Percentiles rank a stretch among this genome's conserved stretches.
Conservation (phyloP, 2,113 vertebrate genomes). For the Ondatra zibethicus region DNA sequence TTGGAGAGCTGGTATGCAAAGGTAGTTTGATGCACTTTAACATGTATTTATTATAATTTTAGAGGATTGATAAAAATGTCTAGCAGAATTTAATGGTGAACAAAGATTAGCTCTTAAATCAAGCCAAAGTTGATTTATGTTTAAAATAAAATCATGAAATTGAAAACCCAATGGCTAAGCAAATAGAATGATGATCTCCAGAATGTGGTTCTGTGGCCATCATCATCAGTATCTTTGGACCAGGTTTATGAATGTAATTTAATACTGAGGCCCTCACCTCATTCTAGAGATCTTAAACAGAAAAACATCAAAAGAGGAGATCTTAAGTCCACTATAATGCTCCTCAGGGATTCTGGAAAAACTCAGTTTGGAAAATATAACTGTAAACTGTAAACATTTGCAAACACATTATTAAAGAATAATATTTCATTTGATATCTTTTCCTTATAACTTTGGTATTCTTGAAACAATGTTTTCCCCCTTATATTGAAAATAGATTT, state of each 20-base stretch:
- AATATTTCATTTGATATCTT: neutral
- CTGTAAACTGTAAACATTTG: neutral
- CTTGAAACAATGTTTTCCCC: too few relatives aligned
- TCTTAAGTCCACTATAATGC: neutral
- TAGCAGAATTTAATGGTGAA: neutral
- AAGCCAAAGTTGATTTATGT: neutral
- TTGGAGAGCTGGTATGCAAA: slow-evolving; percentile 62
- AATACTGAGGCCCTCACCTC: neutral
- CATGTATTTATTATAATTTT: neutral
- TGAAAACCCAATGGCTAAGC: fast-evolving
- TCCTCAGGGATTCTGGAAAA: neutral
- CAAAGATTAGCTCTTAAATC: neutral
- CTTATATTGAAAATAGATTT: too few relatives aligned
- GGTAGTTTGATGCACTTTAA: slow-evolving; percentile 20
- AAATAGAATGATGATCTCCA: fast-evolving
- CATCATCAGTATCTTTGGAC: neutral
- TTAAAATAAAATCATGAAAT: neutral
- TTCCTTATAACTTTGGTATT: neutral
- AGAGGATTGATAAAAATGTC: neutral
- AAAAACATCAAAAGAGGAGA: neutral
- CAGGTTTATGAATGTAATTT: neutral
- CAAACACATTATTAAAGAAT: too few relatives aligned
- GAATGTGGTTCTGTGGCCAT: fast-evolving
- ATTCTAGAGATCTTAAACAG: neutral
- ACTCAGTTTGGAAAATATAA: neutral